Evolutionary conservation across 1,140 invertebrate genomes (phyloP).

Genomic region (Schlechtendalia chinensis): DNA sequence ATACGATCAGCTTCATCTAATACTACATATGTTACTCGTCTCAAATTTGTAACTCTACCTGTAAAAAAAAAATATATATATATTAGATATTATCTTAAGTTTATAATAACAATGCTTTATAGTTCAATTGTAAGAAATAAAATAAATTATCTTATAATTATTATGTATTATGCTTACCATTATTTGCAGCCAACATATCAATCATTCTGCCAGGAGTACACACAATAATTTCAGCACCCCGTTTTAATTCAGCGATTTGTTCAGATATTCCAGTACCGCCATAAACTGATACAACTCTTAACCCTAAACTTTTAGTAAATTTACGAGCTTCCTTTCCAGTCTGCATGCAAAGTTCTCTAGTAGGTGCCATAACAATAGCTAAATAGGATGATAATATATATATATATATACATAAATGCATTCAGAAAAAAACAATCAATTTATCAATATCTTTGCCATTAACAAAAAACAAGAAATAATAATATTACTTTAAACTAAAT

Average conservation of each 20-base stretch:
- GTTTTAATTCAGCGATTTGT: conserved; percentile 96
- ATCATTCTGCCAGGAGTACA: conserved; percentile 99
- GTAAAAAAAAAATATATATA: conserved; percentile 51
- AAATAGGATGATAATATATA: conserved; percentile 41
- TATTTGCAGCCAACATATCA: conserved; percentile 98
- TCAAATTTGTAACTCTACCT: conserved; percentile 91
- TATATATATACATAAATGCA: not conserved
- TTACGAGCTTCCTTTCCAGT: conserved; percentile 96
- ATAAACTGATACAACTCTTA: conserved; percentile 94
- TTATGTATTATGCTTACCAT: conserved; percentile 57
- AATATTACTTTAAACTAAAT: not conserved
- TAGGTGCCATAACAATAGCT: conserved; percentile 96
- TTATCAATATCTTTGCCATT: not conserved
- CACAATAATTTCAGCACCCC: conserved; percentile 97
- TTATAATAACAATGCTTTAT: not conserved
- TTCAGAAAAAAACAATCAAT: not conserved
- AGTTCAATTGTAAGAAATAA: no score
- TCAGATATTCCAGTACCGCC: conserved; percentile 97
- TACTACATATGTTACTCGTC: conserved; percentile 94
- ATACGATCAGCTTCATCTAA: conserved; percentile 98
- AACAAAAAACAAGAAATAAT: not conserved
- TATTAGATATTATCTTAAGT: not conserved
- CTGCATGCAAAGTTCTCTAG: conserved; percentile 97
- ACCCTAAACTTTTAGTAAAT: conserved; percentile 84
- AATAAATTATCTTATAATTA: not conserved